Conservation (phyloP, 2,797 vertebrate genomes). For the Rousettus madagascariensis region DNA sequence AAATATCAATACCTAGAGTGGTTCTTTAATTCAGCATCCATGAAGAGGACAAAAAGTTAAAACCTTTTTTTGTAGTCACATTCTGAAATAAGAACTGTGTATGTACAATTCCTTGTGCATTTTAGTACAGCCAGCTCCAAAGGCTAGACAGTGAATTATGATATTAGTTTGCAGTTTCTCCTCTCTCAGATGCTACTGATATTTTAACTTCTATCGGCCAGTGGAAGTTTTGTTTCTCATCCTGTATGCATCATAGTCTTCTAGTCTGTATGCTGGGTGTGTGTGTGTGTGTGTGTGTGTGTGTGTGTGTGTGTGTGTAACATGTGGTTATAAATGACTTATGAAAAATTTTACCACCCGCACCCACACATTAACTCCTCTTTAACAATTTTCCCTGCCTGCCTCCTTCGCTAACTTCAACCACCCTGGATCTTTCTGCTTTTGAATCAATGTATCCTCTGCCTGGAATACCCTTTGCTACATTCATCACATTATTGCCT, state of each 20-base stretch:
- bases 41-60: background rate
- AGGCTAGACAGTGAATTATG: background rate
- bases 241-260: accelerated
- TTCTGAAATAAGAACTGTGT: background rate
- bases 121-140: background rate
- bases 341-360: background rate
- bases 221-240: background rate
- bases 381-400: background rate
- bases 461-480: background rate
- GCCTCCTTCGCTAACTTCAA: background rate
- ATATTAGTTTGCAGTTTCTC: background rate
- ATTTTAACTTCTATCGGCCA: background rate
- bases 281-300: background rate
- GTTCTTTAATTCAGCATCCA: background rate
- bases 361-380: background rate
- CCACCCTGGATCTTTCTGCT: background rate
- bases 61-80: background rate
- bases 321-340: background rate
- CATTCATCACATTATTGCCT: background rate
- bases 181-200: background rate
- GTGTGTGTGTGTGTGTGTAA: background rate
- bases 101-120: background rate
- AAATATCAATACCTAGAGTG: background rate
- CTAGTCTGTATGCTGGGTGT: background rate
- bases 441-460: background rate